Base-by-base conservation (phyloP, 2,113 vertebrate species). In the Amphiprion percula region DNA sequence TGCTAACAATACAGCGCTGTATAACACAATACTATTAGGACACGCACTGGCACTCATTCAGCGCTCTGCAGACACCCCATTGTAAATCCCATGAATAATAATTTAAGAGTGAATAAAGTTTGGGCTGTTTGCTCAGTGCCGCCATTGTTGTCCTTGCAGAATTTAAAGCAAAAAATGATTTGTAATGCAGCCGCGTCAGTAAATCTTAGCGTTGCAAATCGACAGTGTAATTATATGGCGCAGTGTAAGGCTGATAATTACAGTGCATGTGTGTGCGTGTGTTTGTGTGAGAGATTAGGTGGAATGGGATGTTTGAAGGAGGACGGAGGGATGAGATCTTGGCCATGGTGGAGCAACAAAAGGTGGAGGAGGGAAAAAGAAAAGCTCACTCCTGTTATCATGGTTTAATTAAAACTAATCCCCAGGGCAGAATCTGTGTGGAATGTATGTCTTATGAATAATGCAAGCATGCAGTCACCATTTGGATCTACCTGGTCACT, bases 21-120 rank as follows among this genome's bases (percentile, higher is more conserved):
- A 67, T 61, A 79, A 84, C 86, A 83, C 83, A 88, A 89, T 76
- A 66, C 74, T 76, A 78, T 73, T 73, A 74, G 84, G 77, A 84
- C 87, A 80, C 37, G 41, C 77, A 74, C 79, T 75, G 68, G 71
- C 83, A 80, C 79, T 73, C 66, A 59, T 50, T 82, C 80, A 60
- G 65, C 5, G 21, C 79, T 62, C 72, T 64, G 68, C 86, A 84
- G 64, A 64, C 80, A 79, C 54, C 80, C 71, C 47, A 79, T 88
- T 88, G 81, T 87, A 70, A 82, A 83, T 33, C 60, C 77, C 10
- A 87, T 88, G 88, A 92, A 91, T 91, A 90, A 82, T 87, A 80
- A 90, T 86, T 73, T 61, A 87, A 68, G 71, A 81, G 58, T 49
- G 77, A 88, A 81, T 80, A 77, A 86, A 86, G 77, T 89, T 84